Conservation (phyloP, 2,888 invertebrate genomes). For the Acanthosepion pharaonis region DNA sequence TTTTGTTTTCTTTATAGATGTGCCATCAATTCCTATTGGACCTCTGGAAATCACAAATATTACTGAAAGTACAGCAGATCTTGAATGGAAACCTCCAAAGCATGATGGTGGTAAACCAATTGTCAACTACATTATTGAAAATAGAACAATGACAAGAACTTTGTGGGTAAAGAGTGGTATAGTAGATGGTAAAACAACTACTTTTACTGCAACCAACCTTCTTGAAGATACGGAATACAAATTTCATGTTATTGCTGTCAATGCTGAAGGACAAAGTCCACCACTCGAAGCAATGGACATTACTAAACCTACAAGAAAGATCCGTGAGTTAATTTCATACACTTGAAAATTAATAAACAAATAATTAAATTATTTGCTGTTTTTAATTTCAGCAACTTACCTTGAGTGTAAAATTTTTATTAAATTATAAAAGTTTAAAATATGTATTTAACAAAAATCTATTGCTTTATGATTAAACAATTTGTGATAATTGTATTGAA, state of each 20-base stretch:
- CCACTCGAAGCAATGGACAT: conserved; percentile 80
- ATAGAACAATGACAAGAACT: conserved; percentile 84
- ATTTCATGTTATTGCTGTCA: conserved; percentile 89
- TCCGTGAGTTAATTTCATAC: conserved; percentile 52
- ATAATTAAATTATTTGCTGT: background rate
- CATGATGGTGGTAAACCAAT: conserved; percentile 68
- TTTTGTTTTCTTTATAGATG: conserved; percentile 77
- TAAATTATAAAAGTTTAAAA: too few relatives aligned
- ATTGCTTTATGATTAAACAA: background rate
- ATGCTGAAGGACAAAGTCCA: conserved; percentile 93
- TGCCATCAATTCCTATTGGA: conserved; percentile 91
- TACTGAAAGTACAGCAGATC: conserved; percentile 88
- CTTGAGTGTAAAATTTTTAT: too few relatives aligned
- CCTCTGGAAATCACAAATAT: conserved; percentile 83
- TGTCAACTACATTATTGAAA: conserved; percentile 73
- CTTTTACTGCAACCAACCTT: conserved; percentile 57
- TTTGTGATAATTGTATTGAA: background rate
- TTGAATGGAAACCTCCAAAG: conserved; percentile 76
- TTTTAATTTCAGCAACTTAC: too few relatives aligned
- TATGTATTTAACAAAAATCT: too few relatives aligned
- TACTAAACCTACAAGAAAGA: conserved; percentile 54
- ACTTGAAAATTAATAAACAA: background rate
- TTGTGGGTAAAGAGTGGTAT: conserved; percentile 84
- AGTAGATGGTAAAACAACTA: conserved; percentile 57
- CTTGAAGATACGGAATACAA: conserved; percentile 86